These are phyloP conservation scores for Plutella xylostella DNA, from an alignment of 2,888 invertebrate genomes.

Conservation along the genomic window DNA sequence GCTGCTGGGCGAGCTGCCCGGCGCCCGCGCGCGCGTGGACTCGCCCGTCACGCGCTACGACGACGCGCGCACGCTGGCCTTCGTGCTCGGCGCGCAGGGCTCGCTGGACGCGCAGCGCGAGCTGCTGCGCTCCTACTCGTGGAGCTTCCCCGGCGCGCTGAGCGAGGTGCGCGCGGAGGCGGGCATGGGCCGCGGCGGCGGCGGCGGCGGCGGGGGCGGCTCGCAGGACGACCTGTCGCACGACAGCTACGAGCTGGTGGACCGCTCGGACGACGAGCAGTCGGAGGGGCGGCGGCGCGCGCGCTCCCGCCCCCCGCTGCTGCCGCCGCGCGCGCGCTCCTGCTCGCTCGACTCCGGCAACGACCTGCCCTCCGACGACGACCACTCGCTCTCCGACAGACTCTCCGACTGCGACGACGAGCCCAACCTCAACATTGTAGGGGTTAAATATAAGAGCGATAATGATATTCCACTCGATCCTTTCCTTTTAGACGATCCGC, in stretches of 20 bases:
- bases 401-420: constrained; percentile 67
- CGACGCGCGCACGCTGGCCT: constrained; percentile 67
- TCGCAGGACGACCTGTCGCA: constrained; percentile 90
- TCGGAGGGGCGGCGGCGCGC: constrained; percentile 47
- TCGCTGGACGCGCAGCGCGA: constrained; percentile 78
- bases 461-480: constrained; percentile 80
- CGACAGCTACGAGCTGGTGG: constrained; percentile 88
- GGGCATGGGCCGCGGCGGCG: constrained; percentile 72
- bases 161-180: constrained; percentile 76
- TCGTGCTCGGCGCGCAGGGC: constrained; percentile 42
- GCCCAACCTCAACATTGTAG: constrained; percentile 67
- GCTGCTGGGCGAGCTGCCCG: constrained; percentile 44
- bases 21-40: constrained; percentile 67
- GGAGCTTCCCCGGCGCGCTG: constrained; percentile 86
- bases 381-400: constrained; percentile 67
- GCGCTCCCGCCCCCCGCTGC: constrained; percentile 31
- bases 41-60: constrained; percentile 81
- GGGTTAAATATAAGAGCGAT: constrained; percentile 75
- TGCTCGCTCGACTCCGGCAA: constrained; percentile 83
- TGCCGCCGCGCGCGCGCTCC: constrained; percentile 69
- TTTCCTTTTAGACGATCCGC: constrained; percentile 82
- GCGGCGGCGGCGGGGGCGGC: too few relatives aligned
- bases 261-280: constrained; percentile 77
- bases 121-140: constrained; percentile 81
- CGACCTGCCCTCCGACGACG: constrained; percentile 80